Evolutionary conservation across 2,113 vertebrate species (phyloP).

Genomic region (Zingel zingel): DNA sequence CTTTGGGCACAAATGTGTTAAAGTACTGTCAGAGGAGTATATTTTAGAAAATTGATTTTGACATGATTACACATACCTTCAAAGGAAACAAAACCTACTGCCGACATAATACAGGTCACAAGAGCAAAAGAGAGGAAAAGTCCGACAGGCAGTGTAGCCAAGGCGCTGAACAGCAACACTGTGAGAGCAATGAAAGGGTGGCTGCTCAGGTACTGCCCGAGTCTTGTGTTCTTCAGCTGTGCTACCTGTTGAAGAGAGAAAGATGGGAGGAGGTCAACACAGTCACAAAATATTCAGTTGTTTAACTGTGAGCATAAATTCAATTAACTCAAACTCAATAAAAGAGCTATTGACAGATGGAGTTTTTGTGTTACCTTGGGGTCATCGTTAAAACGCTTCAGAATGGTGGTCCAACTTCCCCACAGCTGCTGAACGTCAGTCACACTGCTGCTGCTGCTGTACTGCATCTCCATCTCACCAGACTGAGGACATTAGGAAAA

Average conservation of each 20-base stretch:
- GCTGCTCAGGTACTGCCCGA: conserved; percentile 87
- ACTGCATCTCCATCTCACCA: conserved; percentile 47
- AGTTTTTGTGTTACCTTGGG: conserved; percentile 63
- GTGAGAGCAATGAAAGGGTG: conserved; percentile 88
- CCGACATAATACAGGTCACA: conserved; percentile 82
- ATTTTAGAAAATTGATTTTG: background rate
- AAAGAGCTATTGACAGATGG: background rate
- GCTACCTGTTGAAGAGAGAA: conserved; percentile 81
- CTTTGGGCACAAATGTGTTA: too few species aligned
- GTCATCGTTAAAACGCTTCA: conserved; percentile 53
- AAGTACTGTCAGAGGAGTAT: background rate
- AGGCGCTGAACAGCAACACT: conserved; percentile 84
- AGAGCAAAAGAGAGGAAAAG: conserved; percentile 88
- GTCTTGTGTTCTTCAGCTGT: conserved; percentile 85
- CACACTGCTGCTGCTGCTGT: background rate
- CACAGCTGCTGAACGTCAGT: conserved; percentile 42
- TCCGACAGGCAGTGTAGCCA: conserved; percentile 86
- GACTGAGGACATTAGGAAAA: background rate
- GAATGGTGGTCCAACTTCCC: conserved; percentile 23
- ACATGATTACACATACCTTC: conserved; percentile 84
- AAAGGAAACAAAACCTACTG: conserved; percentile 86
- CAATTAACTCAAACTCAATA: too few species aligned
- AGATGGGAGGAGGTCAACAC: background rate
- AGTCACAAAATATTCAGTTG: too few species aligned
- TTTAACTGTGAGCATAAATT: too few species aligned